Base-by-base conservation (phyloP, 2,888 invertebrate genomes). In the Leptinotarsa rubiginosa region DNA sequence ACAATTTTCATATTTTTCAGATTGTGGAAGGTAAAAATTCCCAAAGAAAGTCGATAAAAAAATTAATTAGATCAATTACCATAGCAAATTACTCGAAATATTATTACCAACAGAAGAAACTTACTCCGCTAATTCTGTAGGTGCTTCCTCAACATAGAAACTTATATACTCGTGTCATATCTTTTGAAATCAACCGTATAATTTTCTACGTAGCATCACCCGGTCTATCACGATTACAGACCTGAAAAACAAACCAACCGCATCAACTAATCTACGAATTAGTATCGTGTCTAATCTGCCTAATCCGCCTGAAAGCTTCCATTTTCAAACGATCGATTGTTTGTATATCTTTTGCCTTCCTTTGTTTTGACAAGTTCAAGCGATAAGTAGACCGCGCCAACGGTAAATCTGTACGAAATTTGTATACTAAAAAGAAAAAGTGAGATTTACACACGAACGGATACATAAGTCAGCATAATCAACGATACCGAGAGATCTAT, bases 281-380 rank as follows among this genome's bases (percentile, higher is more conserved):
- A 62, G 31, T n/a, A n/a, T 62, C 62, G 62, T 31, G n/a, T 31
- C 62, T 67, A 68, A 67, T 67, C 52, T 20, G 25, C 31, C 59
- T 59, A 69, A 52, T 64, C 65, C 41, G 49, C 20, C 20, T 66
- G 31, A 20, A 72, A 52, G 52, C 66, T 47, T 31, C 66, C 56
- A 50, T 65, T 66, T 52, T n/a, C n/a, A 31, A 7, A 41, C 13
- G 1, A 31, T 62, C 62, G 62, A 62, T 72, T 41, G 52, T 31
- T 54, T 69, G 15, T 52, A 56, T 41, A 41, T 47, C 7, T 25
- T 18, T 47, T 18, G 18, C 16, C 65, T 16, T 54, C 47, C 65
- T 70, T 72, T 56, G 72, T 72, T 66, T 65, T 72, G 69, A 69
- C 72, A 66, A 72, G 66, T 72, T 72, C 56, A 47, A 66, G 72